Base-by-base conservation (phyloP, 2,888 invertebrate genomes). In the Oscheius sp. region DNA sequence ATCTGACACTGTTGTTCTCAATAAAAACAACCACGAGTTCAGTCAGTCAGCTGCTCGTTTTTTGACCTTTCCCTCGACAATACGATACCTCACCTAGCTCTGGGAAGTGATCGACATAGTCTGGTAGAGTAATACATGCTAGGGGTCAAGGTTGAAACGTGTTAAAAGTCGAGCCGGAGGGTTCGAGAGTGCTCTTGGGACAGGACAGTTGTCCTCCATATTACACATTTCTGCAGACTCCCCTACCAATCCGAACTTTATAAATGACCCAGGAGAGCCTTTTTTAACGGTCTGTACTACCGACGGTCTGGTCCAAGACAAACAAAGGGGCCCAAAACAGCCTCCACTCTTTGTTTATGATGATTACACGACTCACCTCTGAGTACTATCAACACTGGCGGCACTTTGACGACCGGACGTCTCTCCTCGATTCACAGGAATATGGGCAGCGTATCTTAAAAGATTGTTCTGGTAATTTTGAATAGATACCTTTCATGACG, bases 391-490 rank as follows among this genome's bases (percentile, higher is more conserved):
- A 2, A 84, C 71, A 72, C 82, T 82, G 50, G 79, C 73, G 0
- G 78, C 70, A 57, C 84, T 84, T 70, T 78, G 78, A 50, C 84
- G 60, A 33, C 84, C 84, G 55, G 79, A 79, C 4, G 35, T 58
- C 32, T 76, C 76, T 51, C 70, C 71, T 21, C 83, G 74, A 60
- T 78, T 73, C 47, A 86, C 77, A 29, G 87, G 86, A 77, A 87
- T 86, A 73, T 87, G 87, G 35, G 87, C 87, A 1, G 87, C 87
- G 58, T 87, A 87, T 10, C 82, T 74, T 21, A 76, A 76, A 2
- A 3, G 71, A 53, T 32, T 53, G 55, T n/a, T 21, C 50, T 82
- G 62, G 76, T 73, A 73, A 65, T 35, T 68, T 42, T 29, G 68
- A 62, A 21, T 32, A 47, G 9, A 53, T 29, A 70, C 70, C 70